Percentiles rank a stretch among this genome's conserved stretches.
Conservation (phyloP, 2,888 invertebrate genomes). For the Apamea monoglypha region DNA sequence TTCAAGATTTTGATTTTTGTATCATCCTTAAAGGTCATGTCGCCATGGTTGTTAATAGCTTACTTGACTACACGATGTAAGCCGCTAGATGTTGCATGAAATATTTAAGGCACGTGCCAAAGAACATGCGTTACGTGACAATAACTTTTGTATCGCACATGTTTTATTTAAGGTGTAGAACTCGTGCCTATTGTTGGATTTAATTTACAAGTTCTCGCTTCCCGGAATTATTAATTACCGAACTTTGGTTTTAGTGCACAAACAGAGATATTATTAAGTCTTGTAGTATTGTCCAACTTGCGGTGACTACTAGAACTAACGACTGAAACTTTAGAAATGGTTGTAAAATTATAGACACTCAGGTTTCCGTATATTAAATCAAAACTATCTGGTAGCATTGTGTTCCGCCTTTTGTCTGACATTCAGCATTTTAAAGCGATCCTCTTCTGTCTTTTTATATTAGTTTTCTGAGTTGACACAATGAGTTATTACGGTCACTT, state of each 20-base stretch:
- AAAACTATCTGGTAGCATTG: conserved; percentile 62
- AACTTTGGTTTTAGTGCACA: conserved; percentile 67
- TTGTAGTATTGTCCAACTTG: conserved; percentile 74
- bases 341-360: conserved; percentile 70
- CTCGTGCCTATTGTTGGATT: conserved; percentile 51
- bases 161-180: conserved; percentile 54
- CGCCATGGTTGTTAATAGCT: conserved; percentile 33
- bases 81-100: conserved; percentile 47
- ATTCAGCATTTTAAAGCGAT: conserved; percentile 54
- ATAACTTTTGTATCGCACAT: conserved; percentile 57
- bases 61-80: conserved; percentile 34
- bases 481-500: conserved; percentile 77
- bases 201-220: conserved; percentile 65
- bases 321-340: conserved; percentile 65
- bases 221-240: conserved; percentile 72
- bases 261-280: conserved; percentile 64
- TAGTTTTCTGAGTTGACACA: conserved; percentile 73
- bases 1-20: conserved; percentile 35
- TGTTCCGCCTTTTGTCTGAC: conserved; percentile 51
- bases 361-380: conserved; percentile 59
- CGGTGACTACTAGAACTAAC: conserved; percentile 66
- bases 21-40: conserved; percentile 29
- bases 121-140: conserved; percentile 57
- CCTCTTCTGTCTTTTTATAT: conserved; percentile 62
- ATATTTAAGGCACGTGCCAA: conserved; percentile 61